These are phyloP conservation scores for Oriolus oriolus DNA, from an alignment of 2,113 vertebrate genomes.

Conservation along the genomic window DNA sequence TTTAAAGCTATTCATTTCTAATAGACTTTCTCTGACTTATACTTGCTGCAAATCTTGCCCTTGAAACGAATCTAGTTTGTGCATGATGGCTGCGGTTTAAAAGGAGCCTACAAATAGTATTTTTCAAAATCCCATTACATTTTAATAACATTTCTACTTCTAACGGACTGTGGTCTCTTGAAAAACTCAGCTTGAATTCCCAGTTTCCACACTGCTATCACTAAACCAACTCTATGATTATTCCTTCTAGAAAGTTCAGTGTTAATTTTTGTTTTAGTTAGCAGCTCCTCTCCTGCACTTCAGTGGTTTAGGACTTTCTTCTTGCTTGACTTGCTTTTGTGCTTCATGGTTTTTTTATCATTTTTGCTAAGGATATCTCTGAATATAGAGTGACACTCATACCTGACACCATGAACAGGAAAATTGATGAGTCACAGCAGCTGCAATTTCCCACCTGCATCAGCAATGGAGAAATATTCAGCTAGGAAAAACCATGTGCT, in stretches of 20 bases:
- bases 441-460: not conserved
- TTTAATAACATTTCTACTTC: constrained; percentile 9
- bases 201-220: not conserved
- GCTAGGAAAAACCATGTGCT: not conserved
- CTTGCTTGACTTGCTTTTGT: not conserved
- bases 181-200: not conserved
- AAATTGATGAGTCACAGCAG: constrained; percentile 40
- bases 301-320: not conserved
- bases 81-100: not conserved
- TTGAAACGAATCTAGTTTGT: not conserved
- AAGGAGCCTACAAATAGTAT: not conserved
- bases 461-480: not conserved
- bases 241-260: not conserved
- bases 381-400: not conserved
- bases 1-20: not conserved
- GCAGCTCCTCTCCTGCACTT: not conserved
- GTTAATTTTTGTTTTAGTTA: not conserved
- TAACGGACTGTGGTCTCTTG: not conserved
- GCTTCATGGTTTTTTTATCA: not conserved
- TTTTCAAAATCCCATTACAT: not conserved
- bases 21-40: not conserved
- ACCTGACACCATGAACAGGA: constrained; percentile 10
- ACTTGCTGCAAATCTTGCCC: not conserved
- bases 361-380: not conserved
- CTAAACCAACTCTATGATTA: not conserved